Conservation (phyloP, 2,797 vertebrate species). For the Sebastes ruberrimus region DNA sequence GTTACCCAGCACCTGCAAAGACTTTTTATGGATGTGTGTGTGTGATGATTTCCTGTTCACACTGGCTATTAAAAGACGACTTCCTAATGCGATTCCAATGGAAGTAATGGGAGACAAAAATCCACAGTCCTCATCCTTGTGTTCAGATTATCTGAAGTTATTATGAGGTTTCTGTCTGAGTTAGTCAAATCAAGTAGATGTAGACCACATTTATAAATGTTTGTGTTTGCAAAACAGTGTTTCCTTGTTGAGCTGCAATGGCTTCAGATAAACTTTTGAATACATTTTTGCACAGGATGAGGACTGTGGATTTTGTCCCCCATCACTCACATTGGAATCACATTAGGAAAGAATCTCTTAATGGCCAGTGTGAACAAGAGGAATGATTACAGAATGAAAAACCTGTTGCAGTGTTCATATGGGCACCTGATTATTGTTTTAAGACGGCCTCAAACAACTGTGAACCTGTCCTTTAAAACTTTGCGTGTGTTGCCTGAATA, state of each 20-base stretch:
- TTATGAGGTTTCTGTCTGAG: not conserved
- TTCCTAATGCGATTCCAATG: not conserved
- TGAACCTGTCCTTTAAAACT: not conserved
- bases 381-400: not conserved
- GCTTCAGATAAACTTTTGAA: no score
- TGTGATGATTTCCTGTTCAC: not conserved
- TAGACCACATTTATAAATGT: rapidly evolving
- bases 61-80: not conserved
- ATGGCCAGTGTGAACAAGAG: not conserved
- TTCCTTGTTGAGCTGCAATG: no score
- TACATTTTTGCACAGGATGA: not conserved
- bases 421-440: not conserved
- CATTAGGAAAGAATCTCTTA: not conserved
- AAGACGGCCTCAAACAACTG: not conserved
- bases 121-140: no score
- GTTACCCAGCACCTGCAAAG: no score
- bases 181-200: not conserved
- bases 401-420: not conserved
- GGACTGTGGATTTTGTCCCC: not conserved
- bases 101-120: no score
- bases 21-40: no score
- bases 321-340: not conserved
- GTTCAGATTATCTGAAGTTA: not conserved
- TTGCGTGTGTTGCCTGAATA: not conserved
- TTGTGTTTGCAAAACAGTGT: not conserved